Percentiles rank a stretch among this genome's conserved stretches.
These are phyloP conservation scores for Vombatus ursinus DNA, from an alignment of 2,113 vertebrate species.

Conservation along the genomic window DNA sequence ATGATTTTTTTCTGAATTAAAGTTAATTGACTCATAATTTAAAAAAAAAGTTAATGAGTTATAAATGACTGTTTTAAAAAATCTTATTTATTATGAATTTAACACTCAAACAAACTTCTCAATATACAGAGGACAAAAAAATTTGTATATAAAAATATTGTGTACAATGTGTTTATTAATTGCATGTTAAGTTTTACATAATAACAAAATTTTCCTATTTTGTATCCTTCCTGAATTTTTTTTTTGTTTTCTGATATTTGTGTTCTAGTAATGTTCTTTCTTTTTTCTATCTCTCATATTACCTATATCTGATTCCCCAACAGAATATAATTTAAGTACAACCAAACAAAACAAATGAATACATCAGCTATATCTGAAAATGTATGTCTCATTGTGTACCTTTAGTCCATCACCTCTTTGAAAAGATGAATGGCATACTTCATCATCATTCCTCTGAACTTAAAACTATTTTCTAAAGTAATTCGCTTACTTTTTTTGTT, in stretches of 20 bases:
- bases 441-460: not conserved
- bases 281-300: not conserved
- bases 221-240: not conserved
- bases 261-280: not conserved
- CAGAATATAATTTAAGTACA: not conserved
- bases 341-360: not conserved
- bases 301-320: not conserved
- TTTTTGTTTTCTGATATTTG: not conserved
- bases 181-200: not conserved
- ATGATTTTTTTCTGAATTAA: conserved; percentile 12
- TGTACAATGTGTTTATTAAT: not conserved
- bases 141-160: not conserved
- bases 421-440: not conserved
- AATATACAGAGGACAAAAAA: not conserved
- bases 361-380: not conserved
- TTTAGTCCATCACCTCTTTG: not conserved
- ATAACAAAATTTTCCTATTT: not conserved
- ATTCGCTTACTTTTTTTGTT: not conserved
- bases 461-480: not conserved
- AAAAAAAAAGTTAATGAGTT: not conserved
- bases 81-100: not conserved
- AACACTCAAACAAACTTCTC: not conserved
- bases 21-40: not conserved
- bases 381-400: not conserved
- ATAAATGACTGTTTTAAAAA: not conserved